phyloP scores from a whole-genome alignment of 2,888 invertebrate species.

The Bedellia somnulentella region DNA sequence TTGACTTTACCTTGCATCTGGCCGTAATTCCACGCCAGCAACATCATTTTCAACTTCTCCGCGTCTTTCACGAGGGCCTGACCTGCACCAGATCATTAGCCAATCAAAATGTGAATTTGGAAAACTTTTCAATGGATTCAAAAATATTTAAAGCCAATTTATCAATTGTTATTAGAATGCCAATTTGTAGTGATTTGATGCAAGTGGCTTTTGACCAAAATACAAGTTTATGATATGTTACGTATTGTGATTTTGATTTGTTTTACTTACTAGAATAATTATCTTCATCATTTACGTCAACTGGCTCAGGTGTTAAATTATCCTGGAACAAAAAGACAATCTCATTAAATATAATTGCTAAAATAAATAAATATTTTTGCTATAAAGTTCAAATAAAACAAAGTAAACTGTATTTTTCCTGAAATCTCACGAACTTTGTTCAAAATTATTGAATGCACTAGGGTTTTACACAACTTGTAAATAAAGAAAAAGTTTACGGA shows the following conservation, averaged over 20 bases:
- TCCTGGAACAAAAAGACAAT: constrained; percentile 63
- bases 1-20: constrained; percentile 70
- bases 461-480: no score
- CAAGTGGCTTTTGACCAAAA: constrained; percentile 33
- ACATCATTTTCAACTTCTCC: constrained; percentile 86
- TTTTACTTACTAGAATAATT: constrained; percentile 67
- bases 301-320: constrained; percentile 69
- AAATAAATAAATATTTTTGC: no score
- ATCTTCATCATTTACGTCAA: constrained; percentile 71
- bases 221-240: neutral
- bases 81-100: constrained; percentile 59
- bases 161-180: constrained; percentile 24
- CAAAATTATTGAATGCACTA: no score
- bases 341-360: constrained; percentile 5
- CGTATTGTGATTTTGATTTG: neutral
- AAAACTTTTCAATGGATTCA: no score
- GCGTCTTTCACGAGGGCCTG: constrained; percentile 74
- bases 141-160: constrained; percentile 25
- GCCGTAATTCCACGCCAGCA: constrained; percentile 86
- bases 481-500: no score
- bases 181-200: constrained; percentile 46
- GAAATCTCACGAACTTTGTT: no score
- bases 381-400: no score
- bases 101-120: constrained; percentile 36
- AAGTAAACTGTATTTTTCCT: no score